phyloP scores from a whole-genome alignment of 2,888 invertebrate genomes.

The Dioctria rufipes region DNA sequence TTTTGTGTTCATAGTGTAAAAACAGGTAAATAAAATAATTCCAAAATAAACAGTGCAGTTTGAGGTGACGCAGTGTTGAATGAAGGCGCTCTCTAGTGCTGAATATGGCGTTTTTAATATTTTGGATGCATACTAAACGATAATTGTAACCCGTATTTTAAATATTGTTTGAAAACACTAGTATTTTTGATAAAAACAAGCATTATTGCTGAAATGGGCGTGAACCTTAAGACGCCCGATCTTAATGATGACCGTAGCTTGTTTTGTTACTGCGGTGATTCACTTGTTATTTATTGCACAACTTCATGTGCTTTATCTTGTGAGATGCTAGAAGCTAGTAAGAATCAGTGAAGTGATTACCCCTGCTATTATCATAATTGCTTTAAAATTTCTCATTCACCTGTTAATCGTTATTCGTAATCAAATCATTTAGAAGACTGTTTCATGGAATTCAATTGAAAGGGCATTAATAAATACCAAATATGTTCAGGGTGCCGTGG shows the following conservation, averaged over 20 bases:
- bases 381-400: too few relatives aligned
- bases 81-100: background rate
- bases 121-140: background rate
- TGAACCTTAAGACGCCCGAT: constrained; percentile 4
- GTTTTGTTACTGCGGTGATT: constrained; percentile 31
- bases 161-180: background rate
- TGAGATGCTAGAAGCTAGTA: background rate
- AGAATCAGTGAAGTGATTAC: background rate
- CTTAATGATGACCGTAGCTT: background rate
- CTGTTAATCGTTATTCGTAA: too few relatives aligned
- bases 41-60: constrained; percentile 7
- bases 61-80: constrained; percentile 18
- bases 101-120: background rate
- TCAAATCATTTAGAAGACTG: too few relatives aligned
- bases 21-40: constrained; percentile 56
- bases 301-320: background rate
- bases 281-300: constrained; percentile 32
- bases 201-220: constrained; percentile 14
- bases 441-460: too few relatives aligned
- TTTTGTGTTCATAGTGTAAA: constrained; percentile 49
- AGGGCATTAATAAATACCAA: too few relatives aligned
- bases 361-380: too few relatives aligned
- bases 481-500: too few relatives aligned
- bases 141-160: background rate
- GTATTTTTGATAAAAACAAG: background rate